A percentile compares a stretch with the other conserved stretches of the same genome.
Evolutionary conservation across 2,113 vertebrate species (phyloP).

Genomic region (Mormyrus iriodes): DNA sequence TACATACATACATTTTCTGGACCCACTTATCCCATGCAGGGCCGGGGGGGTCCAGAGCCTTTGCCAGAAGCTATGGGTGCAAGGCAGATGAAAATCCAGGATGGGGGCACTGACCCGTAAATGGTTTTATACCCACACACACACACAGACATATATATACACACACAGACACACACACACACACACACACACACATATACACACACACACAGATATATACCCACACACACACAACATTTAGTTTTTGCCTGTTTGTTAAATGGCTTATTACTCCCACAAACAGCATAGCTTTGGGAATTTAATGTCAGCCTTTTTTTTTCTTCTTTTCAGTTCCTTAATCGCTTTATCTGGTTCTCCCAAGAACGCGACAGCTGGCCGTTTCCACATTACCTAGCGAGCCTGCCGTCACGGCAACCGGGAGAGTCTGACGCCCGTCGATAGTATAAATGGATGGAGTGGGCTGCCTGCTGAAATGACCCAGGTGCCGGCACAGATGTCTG

Average conservation of each 20-base stretch:
- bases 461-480: neutral
- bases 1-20: neutral
- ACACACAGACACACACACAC: too few species aligned
- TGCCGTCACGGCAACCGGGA: neutral
- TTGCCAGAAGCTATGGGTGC: neutral
- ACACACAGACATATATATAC: neutral
- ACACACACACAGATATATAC: neutral
- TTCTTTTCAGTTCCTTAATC: neutral
- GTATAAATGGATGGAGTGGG: neutral
- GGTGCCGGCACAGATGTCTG: neutral
- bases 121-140: too few species aligned
- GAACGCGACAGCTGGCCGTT: neutral
- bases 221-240: neutral
- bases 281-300: neutral
- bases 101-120: neutral
- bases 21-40: neutral
- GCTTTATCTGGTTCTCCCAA: neutral
- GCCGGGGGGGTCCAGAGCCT: neutral
- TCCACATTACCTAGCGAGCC: neutral
- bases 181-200: neutral
- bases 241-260: neutral
- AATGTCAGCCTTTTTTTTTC: neutral
- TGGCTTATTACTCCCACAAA: neutral
- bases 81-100: neutral
- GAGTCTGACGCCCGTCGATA: neutral